phyloP scores from a whole-genome alignment of 2,888 invertebrate genomes.

The Epiblema foenella region DNA sequence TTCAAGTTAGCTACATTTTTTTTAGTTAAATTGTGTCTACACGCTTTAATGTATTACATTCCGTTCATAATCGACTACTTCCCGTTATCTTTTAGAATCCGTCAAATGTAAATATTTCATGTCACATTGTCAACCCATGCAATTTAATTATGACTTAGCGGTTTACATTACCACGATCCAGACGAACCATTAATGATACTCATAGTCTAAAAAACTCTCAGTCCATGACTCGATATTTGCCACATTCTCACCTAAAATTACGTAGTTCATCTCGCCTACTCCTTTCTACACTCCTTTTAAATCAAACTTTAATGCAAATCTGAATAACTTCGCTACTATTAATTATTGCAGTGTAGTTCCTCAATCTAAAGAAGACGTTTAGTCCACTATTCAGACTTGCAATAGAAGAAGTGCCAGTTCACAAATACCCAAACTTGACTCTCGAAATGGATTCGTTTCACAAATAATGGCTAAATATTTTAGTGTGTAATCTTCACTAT shows the following conservation, averaged over 20 bases:
- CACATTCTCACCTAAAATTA: conserved; percentile 60
- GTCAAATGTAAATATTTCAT: conserved; percentile 58
- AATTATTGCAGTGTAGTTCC: conserved; percentile 34
- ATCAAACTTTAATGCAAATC: conserved; percentile 26
- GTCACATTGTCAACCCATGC: conserved; percentile 49
- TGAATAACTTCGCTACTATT: conserved; percentile 33
- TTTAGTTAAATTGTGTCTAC: conserved; percentile 80
- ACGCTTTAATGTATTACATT: conserved; percentile 66
- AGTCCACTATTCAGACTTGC: conserved; percentile 20
- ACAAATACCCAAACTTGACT: conserved; percentile 26
- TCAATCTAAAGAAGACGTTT: conserved; percentile 11
- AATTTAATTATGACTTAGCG: conserved; percentile 66
- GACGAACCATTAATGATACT: conserved; percentile 53
- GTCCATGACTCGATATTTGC: conserved; percentile 69
- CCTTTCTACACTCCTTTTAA: conserved; percentile 28
- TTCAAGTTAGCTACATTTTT: conserved; percentile 82
- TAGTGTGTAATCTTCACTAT: conserved; percentile 31
- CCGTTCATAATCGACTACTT: conserved; percentile 59
- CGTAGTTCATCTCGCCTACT: conserved; percentile 54
- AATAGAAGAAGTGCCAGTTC: conserved; percentile 21
- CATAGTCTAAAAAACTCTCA: conserved; percentile 65
- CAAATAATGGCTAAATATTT: conserved; percentile 31
- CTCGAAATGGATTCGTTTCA: conserved; percentile 19
- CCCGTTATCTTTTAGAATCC: conserved; percentile 57
- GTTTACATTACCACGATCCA: conserved; percentile 61